Evolutionary conservation across 2,113 vertebrate species (phyloP).

Genomic region (Caloenas nicobarica): DNA sequence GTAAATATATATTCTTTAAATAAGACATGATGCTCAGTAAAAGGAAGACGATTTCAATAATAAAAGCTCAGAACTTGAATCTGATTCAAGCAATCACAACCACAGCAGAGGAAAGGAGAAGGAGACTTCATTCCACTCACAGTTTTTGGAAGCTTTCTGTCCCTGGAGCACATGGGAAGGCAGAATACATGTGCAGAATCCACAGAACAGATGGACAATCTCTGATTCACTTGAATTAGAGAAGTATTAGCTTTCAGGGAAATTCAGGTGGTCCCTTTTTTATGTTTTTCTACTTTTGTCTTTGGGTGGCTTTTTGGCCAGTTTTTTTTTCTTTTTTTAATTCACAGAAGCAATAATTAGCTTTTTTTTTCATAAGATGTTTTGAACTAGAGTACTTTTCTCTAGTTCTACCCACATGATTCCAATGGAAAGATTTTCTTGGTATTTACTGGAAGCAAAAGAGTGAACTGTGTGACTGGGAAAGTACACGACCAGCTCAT

Average conservation of each 20-base stretch:
- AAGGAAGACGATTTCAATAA: not conserved
- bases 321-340: not conserved
- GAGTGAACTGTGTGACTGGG: not conserved
- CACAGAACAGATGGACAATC: not conserved
- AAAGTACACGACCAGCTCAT: not conserved
- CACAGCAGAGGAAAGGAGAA: not conserved
- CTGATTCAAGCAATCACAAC: not conserved
- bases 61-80: not conserved
- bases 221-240: not conserved
- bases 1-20: slow-evolving; percentile 15
- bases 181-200: not conserved
- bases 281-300: not conserved
- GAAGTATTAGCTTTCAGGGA: not conserved
- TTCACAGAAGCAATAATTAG: not conserved
- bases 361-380: accelerated
- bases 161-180: not conserved
- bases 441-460: not conserved
- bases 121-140: not conserved
- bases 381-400: not conserved
- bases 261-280: not conserved
- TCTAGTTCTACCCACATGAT: not conserved
- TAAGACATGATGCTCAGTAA: not conserved
- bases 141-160: slow-evolving; percentile 16
- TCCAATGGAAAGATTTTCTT: not conserved
- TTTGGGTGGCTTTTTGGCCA: not conserved